phyloP scores from a whole-genome alignment of 2,888 invertebrate genomes.

The Pachycephus smyrnensis region DNA sequence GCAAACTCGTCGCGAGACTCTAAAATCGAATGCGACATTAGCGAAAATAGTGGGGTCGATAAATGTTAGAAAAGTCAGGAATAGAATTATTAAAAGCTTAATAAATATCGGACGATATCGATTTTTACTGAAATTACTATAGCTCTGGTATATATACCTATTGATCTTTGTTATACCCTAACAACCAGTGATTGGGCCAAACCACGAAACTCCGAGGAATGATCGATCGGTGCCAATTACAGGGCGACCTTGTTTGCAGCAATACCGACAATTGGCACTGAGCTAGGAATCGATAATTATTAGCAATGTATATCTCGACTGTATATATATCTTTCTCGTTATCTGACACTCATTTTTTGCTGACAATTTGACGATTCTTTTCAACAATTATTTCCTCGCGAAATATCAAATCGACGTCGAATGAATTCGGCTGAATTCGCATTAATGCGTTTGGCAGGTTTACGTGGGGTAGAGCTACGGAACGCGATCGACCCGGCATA shows the following conservation, averaged over 20 bases:
- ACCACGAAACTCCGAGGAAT: not conserved
- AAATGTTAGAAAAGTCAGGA: too few relatives aligned
- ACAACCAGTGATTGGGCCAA: not conserved
- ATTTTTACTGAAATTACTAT: too few relatives aligned
- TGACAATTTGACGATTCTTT: not conserved
- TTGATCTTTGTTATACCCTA: too few relatives aligned
- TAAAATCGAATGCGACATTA: too few relatives aligned
- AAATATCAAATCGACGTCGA: too few relatives aligned
- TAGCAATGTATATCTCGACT: not conserved
- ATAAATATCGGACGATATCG: too few relatives aligned
- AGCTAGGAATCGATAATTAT: not conserved
- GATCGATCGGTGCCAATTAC: not conserved
- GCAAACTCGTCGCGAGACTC: too few relatives aligned
- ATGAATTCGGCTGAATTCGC: not conserved
- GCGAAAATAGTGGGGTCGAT: too few relatives aligned
- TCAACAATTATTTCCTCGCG: not conserved
- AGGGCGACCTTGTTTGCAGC: not conserved
- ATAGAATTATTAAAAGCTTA: too few relatives aligned
- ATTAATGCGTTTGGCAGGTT: conserved; percentile 6
- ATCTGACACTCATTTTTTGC: not conserved
- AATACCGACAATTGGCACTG: not conserved
- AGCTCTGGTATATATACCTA: too few relatives aligned
- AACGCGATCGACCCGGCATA: conserved; percentile 15
- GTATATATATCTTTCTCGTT: not conserved
- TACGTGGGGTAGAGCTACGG: conserved; percentile 3